Evolutionary conservation across 2,797 vertebrate species (phyloP), one percentile per base, ranked within the genome.

Genomic region (Catharus ustulatus): DNA sequence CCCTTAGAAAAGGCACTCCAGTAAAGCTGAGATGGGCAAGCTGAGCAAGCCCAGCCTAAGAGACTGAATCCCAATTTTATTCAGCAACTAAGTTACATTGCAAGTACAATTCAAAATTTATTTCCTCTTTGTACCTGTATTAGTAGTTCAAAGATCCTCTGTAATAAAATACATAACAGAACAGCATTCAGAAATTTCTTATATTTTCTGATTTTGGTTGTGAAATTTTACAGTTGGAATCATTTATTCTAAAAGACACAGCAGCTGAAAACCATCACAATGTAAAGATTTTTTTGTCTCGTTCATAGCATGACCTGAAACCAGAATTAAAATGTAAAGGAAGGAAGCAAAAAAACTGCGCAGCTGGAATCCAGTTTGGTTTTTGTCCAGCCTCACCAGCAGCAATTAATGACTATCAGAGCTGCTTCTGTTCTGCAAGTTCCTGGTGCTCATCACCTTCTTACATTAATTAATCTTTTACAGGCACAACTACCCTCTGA

Each of bases 11-110:
- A 71, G 7, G 9, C 11, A 40, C n/a, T 48, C 18, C 19, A 71
- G 27, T 22, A 18, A 62, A 59, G 22, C 8, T 51, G 51, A 74
- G 30, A 63, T 43, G 79, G 78, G 18, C 27, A 59, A 73, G 18
- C 1, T 62, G 36, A 29, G 10, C 30, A 14, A 68, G 43, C 21
- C 30, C 23, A 48, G 11, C 7, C 32, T 69, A 51, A 64, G 45
- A 72, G 58, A 61, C 5, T 12, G 9, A 82, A 87, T 18, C 16
- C 27, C 0, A 1, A 19, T 79, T 64, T 64, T 0, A 0, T 38
- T 73, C 34, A 73, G 21, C 19, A 80, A 20, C 11, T 10, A 71
- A 42, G 10, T 24, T 34, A 23, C 34, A 17, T 2, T 63, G 19
- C 54, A 76, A 55, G 10, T n/a, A 63, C 13, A 64, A 27, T 30